Base-by-base conservation (phyloP, 2,888 invertebrate genomes). In the Deroplatys truncata region DNA sequence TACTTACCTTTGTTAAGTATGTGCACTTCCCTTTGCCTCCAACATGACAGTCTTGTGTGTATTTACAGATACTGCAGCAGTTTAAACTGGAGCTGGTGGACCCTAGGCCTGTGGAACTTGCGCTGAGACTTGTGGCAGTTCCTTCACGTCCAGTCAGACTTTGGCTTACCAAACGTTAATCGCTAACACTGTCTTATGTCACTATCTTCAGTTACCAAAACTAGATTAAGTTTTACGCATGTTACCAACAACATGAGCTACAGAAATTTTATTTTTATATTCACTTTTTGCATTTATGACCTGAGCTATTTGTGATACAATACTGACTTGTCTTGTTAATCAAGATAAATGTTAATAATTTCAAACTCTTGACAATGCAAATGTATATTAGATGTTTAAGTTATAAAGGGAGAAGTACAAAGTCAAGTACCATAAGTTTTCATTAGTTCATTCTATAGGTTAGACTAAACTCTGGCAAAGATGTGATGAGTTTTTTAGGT, bases 111-210 rank as follows among this genome's bases (percentile, higher is more conserved):
- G 93, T 96, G 10, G 94, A 95, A 86, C 94, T 95, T 92, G 93
- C 95, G 25, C 92, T 96, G 90, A 94, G 95, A 90, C 92, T 96
- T 93, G 95, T 96, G 10, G 94, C 95, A 0, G 95, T 95, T 35
- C 96, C 96, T 72, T 94, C 94, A 88, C 93, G 93, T 91, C 93
- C 94, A 29, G 93, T 95, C 86, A 93, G 94, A 89, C 91, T 95
- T 72, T 92, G 92, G 91, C 92, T 94, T 89, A 92, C 91, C 16
- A 90, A 87, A 72, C 88, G 90, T 28, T 91, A 49, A 89, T 13
- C n/a, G 28, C 56, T 1, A 84, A 20, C 8, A 4, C 56, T 72
- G 56, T 9, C 20, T 20, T 72, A 9, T 56, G 56, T 72, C 20
- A 20, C 0, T 0, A 72, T 20, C 56, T 72, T 7, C 56, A 72